These are phyloP conservation scores for Brassicogethes aeneus DNA, from an alignment of 2,888 invertebrate species.

Conservation along the genomic window DNA sequence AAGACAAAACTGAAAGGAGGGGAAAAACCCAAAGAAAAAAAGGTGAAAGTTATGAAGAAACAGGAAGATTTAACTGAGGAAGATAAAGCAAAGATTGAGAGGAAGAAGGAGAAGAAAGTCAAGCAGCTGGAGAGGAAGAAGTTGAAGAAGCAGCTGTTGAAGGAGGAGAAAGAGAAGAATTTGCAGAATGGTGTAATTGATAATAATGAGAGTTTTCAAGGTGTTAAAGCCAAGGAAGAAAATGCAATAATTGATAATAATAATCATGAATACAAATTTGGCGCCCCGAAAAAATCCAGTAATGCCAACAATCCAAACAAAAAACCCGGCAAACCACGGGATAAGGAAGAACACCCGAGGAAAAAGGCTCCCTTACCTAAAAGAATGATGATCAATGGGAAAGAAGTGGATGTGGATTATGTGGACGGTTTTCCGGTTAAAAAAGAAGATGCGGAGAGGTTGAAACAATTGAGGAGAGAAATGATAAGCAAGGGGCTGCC, in stretches of 20 bases:
- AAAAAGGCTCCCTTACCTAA: constrained; percentile 27
- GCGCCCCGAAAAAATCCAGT: neutral
- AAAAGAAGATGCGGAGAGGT: constrained; percentile 58
- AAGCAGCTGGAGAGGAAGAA: constrained; percentile 24
- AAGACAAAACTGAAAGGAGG: constrained; percentile 5
- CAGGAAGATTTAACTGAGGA: constrained; percentile 16
- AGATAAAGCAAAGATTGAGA: constrained; percentile 24
- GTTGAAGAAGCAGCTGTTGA: constrained; percentile 16
- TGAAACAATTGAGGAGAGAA: constrained; percentile 51
- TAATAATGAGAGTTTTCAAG: constrained; percentile 14
- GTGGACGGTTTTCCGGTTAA: constrained; percentile 66
- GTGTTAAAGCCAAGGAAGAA: constrained; percentile 31
- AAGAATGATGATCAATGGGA: constrained; percentile 54
- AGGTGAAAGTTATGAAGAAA: constrained; percentile 9
- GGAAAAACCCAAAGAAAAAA: constrained; percentile 7
- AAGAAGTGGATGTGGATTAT: constrained; percentile 51
- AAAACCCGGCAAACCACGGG: constrained; percentile 22
- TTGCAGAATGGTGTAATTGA: constrained; percentile 6
- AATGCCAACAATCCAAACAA: constrained; percentile 6
- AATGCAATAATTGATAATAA: constrained; percentile 17
- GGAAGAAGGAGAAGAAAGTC: constrained; percentile 24
- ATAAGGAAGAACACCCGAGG: constrained; percentile 29
- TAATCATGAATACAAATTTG: constrained; percentile 11
- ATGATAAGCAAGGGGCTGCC: constrained; percentile 61
- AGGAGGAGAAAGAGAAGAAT: constrained; percentile 13